Conservation (phyloP, 2,888 invertebrate species). For the Drosophila affinis region DNA sequence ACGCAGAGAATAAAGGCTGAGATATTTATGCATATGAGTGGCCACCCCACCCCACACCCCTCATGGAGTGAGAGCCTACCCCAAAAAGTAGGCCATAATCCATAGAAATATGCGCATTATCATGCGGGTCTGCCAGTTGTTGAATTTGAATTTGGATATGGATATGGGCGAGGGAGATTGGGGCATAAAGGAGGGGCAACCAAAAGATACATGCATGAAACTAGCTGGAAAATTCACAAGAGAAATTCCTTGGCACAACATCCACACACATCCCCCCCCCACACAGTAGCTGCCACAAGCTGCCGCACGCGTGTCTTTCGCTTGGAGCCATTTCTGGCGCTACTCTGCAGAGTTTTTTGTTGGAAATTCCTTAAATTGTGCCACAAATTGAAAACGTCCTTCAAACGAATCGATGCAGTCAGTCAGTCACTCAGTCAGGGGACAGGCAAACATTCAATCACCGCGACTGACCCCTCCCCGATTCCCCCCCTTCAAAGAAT, state of each 20-base stretch:
- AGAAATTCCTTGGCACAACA: constrained; percentile 54
- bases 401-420: constrained; percentile 43
- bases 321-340: constrained; percentile 13
- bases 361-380: constrained; percentile 63
- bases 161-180: background rate
- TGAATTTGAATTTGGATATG: constrained; percentile 42
- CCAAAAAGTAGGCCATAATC: constrained; percentile 71
- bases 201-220: constrained; percentile 23
- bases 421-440: constrained; percentile 30
- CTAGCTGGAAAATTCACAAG: constrained; percentile 66
- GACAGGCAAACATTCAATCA: constrained; percentile 32
- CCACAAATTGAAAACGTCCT: constrained; percentile 47
- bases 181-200: background rate
- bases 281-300: constrained; percentile 43
- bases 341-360: constrained; percentile 23
- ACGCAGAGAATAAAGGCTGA: constrained; percentile 51
- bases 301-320: constrained; percentile 23
- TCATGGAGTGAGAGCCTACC: constrained; percentile 37
- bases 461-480: constrained; percentile 9
- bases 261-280: constrained; percentile 44
- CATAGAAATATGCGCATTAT: constrained; percentile 68
- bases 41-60: constrained; percentile 9
- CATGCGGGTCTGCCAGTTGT: constrained; percentile 55
- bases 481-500: constrained; percentile 9
- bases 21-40: constrained; percentile 73